Evolutionary conservation across 2,888 invertebrate species (phyloP), one percentile per base, ranked within the genome.

Genomic region (Napeogenes inachia): DNA sequence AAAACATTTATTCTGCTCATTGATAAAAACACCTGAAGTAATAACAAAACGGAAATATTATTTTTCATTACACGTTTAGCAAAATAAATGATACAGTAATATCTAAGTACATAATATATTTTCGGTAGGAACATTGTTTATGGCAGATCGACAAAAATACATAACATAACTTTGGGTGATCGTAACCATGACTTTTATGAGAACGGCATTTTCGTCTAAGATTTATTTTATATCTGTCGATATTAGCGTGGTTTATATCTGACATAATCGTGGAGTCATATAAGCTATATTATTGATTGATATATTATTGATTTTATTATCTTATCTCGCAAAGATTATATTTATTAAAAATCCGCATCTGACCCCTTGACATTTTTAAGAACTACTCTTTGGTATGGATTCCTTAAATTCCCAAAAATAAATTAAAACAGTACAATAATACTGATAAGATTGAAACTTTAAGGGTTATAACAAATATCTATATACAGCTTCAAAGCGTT

Each of bases 101-200:
- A 30, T 50, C 10, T 50, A 30, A 50, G 50, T 50, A 30, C 30
- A 50, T 50, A 50, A 50, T 3, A 42, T 42, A 50, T 50, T 30
- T 30, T 30, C 10, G 50, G 12, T 63, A 47, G 21, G 54, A 45
- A 38, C 57, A 35, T 63, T 63, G 66, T 68, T 68, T 68, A 68
- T 57, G 57, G 57, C 59, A 45, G 55, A 54, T 57, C 53, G 60
- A 60, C 59, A 56, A 62, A 66, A 66, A 59, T 59, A 63, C 65
- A 64, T 67, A 59, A 64, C 60, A 57, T 67, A 67, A 60, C 64
- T 62, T 56, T 60, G 63, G 63, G 61, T 62, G 59, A 65, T 61
- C 65, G 63, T 63, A 56, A 62, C 61, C 53, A 32, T 57, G 60
- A 60, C 65, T 62, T 67, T 67, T 65, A 67, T 58, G 65, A 60